Evolutionary conservation across 2,888 invertebrate genomes (phyloP), one percentile per base, ranked within the genome.

Genomic region (Syrista parreyssii): DNA sequence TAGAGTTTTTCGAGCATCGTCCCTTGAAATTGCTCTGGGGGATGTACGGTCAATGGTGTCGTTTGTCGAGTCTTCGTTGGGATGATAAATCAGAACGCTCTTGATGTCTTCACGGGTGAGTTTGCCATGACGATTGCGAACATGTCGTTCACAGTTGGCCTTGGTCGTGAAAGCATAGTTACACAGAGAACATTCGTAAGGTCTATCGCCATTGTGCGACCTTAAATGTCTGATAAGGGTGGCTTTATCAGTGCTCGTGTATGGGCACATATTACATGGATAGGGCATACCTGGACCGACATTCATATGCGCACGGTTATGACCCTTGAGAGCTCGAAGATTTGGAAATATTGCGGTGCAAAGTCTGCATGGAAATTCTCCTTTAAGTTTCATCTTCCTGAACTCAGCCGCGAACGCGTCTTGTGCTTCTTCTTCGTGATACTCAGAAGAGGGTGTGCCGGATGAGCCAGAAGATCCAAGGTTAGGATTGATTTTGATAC

Each of bases 151-250:
- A 91, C 99, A 99, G 90, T 99, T 98, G 1, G 98, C 98, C 92
- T 98, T 98, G 0, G 98, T 98, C 35, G 98, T 98, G 91, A 99
- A 99, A 3, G 98, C 98, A 89, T 97, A 98, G 88, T 97, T 97
- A 91, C 99, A 99, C n/a, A 98, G 94, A 0, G 96, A 95, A 89
- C 98, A 99, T 91, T 98, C 97, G 89, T 97, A 98, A 0, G 98
- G 98, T 15, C 98, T 94, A 87, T 98, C 98, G 0, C 98, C 98
- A 88, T 98, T 98, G 92, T 98, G 98, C 0, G 97, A 97, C 72
- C 98, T 94, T 94, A 98, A 96, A 88, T 98, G 98, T 32, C 98
- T 95, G 12, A 97, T 96, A 75, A 99, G 92, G 3, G 98, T 97
- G 32, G 97, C 97, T 91, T 98, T 98, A 89, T 98, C 98, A 68